A percentile compares a stretch with the other conserved stretches of the same genome.
phyloP scores from a whole-genome alignment of 2,113 vertebrate genomes.

The Canis aureus region DNA sequence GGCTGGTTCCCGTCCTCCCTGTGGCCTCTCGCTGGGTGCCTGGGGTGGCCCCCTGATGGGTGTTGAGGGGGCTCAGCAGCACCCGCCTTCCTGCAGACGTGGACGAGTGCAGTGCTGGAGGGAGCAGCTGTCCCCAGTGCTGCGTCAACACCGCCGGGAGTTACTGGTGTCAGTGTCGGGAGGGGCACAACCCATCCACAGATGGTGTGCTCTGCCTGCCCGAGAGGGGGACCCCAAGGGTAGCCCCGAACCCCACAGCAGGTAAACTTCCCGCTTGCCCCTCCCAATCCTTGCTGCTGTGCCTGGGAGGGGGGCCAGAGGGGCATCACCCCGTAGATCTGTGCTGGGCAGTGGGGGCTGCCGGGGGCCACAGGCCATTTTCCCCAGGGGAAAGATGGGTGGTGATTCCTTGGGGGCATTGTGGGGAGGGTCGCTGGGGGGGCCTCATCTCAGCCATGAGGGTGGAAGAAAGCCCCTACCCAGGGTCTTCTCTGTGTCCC shows the following conservation, averaged over 20 bases:
- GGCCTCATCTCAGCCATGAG: not conserved
- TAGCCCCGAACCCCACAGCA: slow-evolving; percentile 50
- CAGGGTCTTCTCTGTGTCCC: rapidly evolving
- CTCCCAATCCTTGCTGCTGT: rapidly evolving
- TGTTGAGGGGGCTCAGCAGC: not conserved
- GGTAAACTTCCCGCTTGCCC: slow-evolving; percentile 72
- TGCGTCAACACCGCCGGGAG: slow-evolving; percentile 93
- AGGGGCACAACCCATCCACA: slow-evolving; percentile 86
- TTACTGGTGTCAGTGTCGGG: slow-evolving; percentile 89
- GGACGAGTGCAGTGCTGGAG: slow-evolving; percentile 89
- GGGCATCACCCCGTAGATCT: not conserved
- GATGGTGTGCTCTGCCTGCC: slow-evolving; percentile 86
- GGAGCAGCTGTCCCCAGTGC: slow-evolving; percentile 87
- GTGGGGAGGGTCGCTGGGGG: rapidly evolving
- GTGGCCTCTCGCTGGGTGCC: too few species aligned
- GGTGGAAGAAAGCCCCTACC: not conserved
- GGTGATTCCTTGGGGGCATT: rapidly evolving
- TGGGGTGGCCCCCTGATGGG: rapidly evolving
- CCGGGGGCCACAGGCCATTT: not conserved
- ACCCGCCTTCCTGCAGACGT: slow-evolving; percentile 86
- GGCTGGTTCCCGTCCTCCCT: rapidly evolving
- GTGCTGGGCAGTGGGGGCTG: rapidly evolving
- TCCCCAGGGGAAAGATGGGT: rapidly evolving
- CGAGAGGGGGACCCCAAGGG: not conserved
- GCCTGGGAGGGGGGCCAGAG: not conserved